These are phyloP conservation scores for Catalaphyllia jardinei DNA, from an alignment of 64 coral and sea anemone species.

Conservation along the genomic window DNA sequence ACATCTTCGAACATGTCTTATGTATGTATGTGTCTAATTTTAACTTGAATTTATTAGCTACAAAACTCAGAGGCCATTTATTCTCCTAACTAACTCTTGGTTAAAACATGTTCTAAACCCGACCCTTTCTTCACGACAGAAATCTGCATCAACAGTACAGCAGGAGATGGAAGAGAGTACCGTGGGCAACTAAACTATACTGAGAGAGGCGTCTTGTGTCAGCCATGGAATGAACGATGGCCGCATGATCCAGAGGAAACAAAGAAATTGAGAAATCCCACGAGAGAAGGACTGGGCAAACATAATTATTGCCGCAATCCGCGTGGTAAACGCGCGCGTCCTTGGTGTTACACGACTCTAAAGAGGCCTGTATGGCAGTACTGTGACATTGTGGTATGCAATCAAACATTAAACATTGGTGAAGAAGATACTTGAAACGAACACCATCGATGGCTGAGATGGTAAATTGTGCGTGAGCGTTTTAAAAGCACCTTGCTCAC, in stretches of 20 bases:
- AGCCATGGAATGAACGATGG: conserved; percentile 95
- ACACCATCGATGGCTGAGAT: neutral
- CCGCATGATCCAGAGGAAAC: conserved; percentile 68
- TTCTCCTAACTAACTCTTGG: too few species aligned
- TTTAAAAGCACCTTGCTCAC: neutral
- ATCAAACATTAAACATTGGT: neutral
- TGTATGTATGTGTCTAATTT: too few species aligned
- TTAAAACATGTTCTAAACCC: neutral
- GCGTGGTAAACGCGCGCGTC: conserved; percentile 60
- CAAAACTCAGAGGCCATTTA: too few species aligned
- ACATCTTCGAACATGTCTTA: too few species aligned
- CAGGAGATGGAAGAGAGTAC: conserved; percentile 73
- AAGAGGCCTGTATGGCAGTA: conserved; percentile 90
- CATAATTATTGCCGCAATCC: conserved; percentile 98
- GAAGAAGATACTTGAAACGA: conserved; percentile 30
- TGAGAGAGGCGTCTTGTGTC: conserved; percentile 82
- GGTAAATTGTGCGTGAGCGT: neutral
- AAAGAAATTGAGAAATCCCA: conserved; percentile 24
- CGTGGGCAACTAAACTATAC: conserved; percentile 87
- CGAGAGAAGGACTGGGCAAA: conserved; percentile 68
- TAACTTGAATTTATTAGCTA: too few species aligned
- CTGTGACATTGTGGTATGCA: conserved; percentile 89
- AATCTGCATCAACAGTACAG: conserved; percentile 61
- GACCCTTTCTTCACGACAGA: conserved; percentile 19
- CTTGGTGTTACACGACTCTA: conserved; percentile 96